Evolutionary conservation across 1,140 invertebrate genomes (phyloP), one percentile per base, ranked within the genome.

Genomic region (Lepidurus arcticus): DNA sequence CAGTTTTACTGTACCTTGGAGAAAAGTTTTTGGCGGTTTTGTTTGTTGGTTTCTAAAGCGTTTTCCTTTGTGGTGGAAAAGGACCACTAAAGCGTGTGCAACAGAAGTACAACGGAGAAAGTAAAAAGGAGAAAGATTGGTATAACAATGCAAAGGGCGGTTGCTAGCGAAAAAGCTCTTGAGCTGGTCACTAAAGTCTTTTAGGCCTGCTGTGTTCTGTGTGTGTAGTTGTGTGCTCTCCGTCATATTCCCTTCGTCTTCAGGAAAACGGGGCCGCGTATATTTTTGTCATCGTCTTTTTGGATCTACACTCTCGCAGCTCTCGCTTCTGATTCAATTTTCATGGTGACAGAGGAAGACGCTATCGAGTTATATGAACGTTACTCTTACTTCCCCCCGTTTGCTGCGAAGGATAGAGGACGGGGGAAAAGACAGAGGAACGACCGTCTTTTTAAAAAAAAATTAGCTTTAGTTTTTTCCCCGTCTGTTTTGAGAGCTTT

Each of bases 301-400:
- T 65, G 3, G 53, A 16, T 65, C 53, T n/a, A 16, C 53, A 21
- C 21, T 21, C 9, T 16, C 6, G 47, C 9, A 65, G 47, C 47
- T 53, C 47, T 65, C 13, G n/a, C 53, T 65, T 21, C 16, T 65
- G 53, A 65, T 65, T 65, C 53, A 65, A 65, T 65, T 65, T 65
- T 65, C 53, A 21, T 21, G 53, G 53, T 65, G 53, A 65, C 53
- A 65, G 53, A 34, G 34, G 34, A 65, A 65, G 53, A 65, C 53
- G 53, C n/a, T 65, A 65, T 21, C 1, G 21, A 65, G 53, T 65
- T 65, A 13, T 65, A 21, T 65, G 53, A 65, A 21, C 53, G 9
- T 21, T 16, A 65, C 53, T 47, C 45, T 47, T 16, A 16, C 45
- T 21, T 65, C 8, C 5, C 53, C 7, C 13, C 7, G 6, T 11